phyloP scores from a whole-genome alignment of 2,888 invertebrate genomes.

The Acrobasis suavella region DNA sequence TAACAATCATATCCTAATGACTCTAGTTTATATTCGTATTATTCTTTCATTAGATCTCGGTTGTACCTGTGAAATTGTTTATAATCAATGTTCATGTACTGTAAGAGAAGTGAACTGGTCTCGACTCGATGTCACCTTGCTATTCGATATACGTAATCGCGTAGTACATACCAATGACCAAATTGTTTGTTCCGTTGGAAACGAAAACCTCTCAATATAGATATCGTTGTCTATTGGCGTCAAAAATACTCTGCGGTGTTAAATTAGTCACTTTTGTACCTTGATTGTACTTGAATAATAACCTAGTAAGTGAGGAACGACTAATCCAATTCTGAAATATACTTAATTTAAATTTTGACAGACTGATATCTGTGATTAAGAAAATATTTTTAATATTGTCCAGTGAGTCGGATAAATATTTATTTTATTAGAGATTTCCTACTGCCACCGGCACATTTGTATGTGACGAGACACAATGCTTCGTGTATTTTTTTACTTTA shows the following conservation, averaged over 20 bases:
- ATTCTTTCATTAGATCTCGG: constrained; percentile 82
- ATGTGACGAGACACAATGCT: constrained; percentile 69
- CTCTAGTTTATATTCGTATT: constrained; percentile 79
- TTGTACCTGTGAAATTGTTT: constrained; percentile 81
- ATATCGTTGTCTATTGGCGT: constrained; percentile 59
- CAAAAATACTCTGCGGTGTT: constrained; percentile 76
- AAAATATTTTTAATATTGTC: constrained; percentile 82
- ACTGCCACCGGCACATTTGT: constrained; percentile 71
- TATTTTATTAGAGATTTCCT: constrained; percentile 79
- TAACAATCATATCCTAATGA: constrained; percentile 77
- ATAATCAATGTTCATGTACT: constrained; percentile 73
- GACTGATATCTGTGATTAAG: constrained; percentile 83
- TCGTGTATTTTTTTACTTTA: constrained; percentile 59
- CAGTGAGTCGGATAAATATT: constrained; percentile 82
- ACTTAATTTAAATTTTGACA: constrained; percentile 83
- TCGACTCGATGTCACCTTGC: constrained; percentile 56
- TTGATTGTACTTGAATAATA: constrained; percentile 77
- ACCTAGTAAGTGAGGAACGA: constrained; percentile 75
- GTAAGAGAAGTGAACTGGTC: constrained; percentile 66
- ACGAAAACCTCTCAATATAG: constrained; percentile 58
- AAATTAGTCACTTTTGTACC: constrained; percentile 81
- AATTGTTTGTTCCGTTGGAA: constrained; percentile 63
- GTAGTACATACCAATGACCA: constrained; percentile 65
- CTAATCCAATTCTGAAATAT: constrained; percentile 81
- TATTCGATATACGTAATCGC: constrained; percentile 63